A percentile compares a stretch with the other conserved stretches of the same genome.
phyloP scores from a whole-genome alignment of 2,888 invertebrate species.

The Psylliodes chrysocephalus region DNA sequence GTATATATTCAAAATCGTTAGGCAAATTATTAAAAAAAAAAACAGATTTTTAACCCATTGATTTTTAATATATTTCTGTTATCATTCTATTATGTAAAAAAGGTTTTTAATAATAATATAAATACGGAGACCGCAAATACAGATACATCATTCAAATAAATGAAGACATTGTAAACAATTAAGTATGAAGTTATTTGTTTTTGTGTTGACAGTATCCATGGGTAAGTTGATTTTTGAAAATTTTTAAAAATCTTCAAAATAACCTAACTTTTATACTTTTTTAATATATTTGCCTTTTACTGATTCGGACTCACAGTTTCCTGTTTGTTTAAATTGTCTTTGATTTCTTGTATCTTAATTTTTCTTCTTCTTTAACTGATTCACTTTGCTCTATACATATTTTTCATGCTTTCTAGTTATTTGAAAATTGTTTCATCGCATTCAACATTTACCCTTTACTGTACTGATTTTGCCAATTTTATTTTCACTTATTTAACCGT shows the following conservation, averaged over 20 bases:
- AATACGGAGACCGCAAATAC: neutral
- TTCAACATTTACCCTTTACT: too few species aligned
- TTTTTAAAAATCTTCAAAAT: neutral
- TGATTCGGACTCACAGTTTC: too few species aligned
- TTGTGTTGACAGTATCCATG: neutral
- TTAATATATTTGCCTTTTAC: too few species aligned
- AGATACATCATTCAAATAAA: neutral
- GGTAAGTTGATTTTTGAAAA: neutral
- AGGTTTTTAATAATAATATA: neutral
- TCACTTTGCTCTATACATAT: too few species aligned
- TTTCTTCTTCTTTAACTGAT: too few species aligned
- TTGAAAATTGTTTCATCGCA: too few species aligned
- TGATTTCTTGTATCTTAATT: too few species aligned
- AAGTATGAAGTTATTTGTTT: neutral
- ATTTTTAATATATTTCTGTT: neutral
- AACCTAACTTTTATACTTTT: too few species aligned
- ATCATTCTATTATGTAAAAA: constrained; percentile 3
- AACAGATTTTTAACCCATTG: neutral
- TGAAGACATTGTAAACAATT: neutral
- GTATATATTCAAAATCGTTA: neutral
- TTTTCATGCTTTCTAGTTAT: too few species aligned
- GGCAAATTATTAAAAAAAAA: neutral
- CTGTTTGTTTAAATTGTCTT: too few species aligned
- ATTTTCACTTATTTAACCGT: too few species aligned
- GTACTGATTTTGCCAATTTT: too few species aligned